Base-by-base conservation (phyloP, 2,888 invertebrate species). In the Apamea epomidion region DNA sequence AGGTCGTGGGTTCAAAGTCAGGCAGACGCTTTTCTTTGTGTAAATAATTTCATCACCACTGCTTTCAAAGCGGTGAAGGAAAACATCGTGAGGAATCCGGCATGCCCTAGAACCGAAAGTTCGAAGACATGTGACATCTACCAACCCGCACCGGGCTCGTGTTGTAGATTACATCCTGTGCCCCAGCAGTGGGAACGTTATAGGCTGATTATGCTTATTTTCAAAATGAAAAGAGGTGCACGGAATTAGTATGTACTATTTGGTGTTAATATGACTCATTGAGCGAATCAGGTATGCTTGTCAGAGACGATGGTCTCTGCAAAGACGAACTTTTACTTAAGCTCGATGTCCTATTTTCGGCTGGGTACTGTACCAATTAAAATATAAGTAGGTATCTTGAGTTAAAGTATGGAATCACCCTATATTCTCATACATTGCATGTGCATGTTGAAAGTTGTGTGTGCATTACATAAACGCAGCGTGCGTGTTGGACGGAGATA, bases 401-500 rank as follows among this genome's bases (percentile, higher is more conserved):
- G 32, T 48, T n/a, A 60, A 45, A n/a, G 32, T 45, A 21, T 18
- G 2, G 3, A 76, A 25, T 25, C 21, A 6, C 25, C 18, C 1
- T 37, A 25, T 18, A 21, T 54, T 65, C 21, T 21, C 21, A 65
- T 18, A 74, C 2, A 45, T 71, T 67, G 37, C 25, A 83, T 29
- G 25, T 72, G 45, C 29, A 83, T 51, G 14, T 32, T 65, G 32
- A n/a, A 74, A 64, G 29, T 37, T 48, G 14, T 48, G 45, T 67
- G 83, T 70, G 62, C 32, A 62, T 54, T 54, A 76, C 32, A 68
- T 69, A 16, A 83, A 42, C 29, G 68, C 65, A 29, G 18, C n/a
- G 32, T 29, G 75, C 51, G 67, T 45, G 71, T 68, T 48, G n/a
- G 68, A 18, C 74, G 60, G 64, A 84, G 82, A 84, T 88, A 86